A percentile compares a stretch with the other conserved stretches of the same genome.
Evolutionary conservation across 2,113 vertebrate genomes (phyloP).

Genomic region (Odobenus rosmarus): DNA sequence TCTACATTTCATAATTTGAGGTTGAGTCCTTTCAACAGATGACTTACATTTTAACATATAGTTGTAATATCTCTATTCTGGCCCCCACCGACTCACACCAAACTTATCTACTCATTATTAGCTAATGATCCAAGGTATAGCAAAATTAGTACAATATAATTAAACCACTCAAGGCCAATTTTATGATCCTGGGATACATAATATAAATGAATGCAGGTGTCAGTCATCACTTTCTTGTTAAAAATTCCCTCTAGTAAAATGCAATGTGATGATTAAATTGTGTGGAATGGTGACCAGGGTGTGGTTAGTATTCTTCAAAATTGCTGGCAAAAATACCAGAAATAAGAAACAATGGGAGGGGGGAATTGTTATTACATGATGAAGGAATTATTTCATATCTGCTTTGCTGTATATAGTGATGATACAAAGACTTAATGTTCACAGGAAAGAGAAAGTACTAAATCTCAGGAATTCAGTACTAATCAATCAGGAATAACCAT

Average conservation of each 20-base stretch:
- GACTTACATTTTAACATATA: background rate
- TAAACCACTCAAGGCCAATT: background rate
- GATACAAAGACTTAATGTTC: background rate
- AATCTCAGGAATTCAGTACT: background rate
- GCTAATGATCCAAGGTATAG: background rate
- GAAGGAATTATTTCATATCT: background rate
- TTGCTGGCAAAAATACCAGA: background rate
- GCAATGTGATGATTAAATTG: background rate
- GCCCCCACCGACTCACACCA: background rate
- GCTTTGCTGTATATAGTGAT: background rate
- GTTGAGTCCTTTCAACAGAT: background rate
- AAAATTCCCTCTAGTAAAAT: background rate
- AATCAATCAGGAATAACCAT: background rate
- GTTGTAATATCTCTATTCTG: background rate
- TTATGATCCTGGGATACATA: background rate
- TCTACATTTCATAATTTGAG: constrained; percentile 4
- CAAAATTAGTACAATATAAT: background rate
- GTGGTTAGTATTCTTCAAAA: background rate
- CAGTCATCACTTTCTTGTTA: background rate
- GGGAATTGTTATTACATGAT: background rate
- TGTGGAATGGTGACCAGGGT: background rate
- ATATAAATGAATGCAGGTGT: background rate
- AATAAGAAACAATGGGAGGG: background rate
- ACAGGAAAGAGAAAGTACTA: background rate
- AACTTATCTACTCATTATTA: background rate